Conservation (phyloP, 2,113 vertebrate genomes). For the Chlorodrepanis virens region DNA sequence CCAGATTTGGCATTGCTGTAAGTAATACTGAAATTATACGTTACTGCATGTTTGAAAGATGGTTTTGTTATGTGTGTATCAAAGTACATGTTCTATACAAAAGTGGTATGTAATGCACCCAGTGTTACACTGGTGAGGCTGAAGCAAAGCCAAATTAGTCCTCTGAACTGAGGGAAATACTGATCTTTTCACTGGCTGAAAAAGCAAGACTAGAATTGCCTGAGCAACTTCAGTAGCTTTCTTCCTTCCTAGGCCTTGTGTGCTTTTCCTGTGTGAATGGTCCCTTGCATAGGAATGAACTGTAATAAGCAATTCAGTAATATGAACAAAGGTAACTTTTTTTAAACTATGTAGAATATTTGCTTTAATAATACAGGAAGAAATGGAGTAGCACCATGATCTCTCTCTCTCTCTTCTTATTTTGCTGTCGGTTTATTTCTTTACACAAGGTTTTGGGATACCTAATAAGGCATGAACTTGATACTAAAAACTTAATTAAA, state of each 20-base stretch:
- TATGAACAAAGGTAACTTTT: not conserved
- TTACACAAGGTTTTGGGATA: conserved; percentile 87
- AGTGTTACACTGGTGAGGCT: not conserved
- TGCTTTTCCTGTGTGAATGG: not conserved
- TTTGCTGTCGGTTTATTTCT: not conserved
- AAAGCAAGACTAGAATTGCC: not conserved
- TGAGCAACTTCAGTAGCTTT: not conserved
- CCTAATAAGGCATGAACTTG: conserved; percentile 82
- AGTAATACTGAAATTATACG: conserved; percentile 57
- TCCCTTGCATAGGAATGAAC: not conserved
- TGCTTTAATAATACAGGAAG: not conserved
- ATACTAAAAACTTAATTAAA: conserved; percentile 86
- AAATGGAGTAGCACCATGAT: not conserved
- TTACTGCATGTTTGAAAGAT: not conserved
- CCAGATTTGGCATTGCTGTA: conserved; percentile 92
- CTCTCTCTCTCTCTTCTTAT: not conserved
- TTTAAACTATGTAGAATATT: not conserved
- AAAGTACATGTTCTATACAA: not conserved
- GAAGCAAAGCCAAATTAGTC: not conserved
- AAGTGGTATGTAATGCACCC: not conserved
- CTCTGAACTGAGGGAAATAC: not conserved
- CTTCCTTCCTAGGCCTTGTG: not conserved
- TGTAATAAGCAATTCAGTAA: not conserved
- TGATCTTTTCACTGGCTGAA: not conserved
- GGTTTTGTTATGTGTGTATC: not conserved